Conservation (phyloP, 1,140 invertebrate genomes). For the Mizuhopecten yessoensis region DNA sequence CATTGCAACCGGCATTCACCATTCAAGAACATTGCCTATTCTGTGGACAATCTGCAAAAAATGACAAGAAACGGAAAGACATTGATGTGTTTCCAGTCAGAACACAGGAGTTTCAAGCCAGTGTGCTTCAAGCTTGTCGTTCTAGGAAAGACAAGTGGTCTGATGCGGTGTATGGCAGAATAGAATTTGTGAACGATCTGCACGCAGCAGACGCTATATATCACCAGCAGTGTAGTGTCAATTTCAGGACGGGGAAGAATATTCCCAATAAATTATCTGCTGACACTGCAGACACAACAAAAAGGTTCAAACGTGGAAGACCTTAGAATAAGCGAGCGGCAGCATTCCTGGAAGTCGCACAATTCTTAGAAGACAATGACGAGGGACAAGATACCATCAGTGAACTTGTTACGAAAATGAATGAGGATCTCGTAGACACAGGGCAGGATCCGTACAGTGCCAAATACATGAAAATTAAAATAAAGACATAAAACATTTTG, state of each 20-base stretch:
- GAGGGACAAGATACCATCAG: conserved; percentile 53
- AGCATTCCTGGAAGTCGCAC: no score
- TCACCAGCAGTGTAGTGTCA: conserved; percentile 58
- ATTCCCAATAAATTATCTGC: conserved; percentile 16
- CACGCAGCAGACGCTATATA: conserved; percentile 64
- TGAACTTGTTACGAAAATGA: conserved; percentile 54
- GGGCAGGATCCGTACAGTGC: no score
- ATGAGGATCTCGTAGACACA: no score
- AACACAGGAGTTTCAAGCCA: conserved; percentile 58
- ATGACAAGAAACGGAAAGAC: no score
- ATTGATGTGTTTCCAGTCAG: conserved; percentile 54
- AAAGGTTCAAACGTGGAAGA: no score
- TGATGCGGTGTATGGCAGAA: conserved; percentile 44
- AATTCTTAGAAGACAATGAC: no score
- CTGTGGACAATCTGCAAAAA: conserved; percentile 46
- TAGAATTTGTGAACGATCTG: conserved; percentile 51
- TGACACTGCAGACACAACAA: no score
- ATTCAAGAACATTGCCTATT: conserved; percentile 57
- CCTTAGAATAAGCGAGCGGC: no score
- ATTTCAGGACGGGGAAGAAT: conserved; percentile 60
- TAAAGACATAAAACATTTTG: no score
- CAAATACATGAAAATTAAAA: no score
- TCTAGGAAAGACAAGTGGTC: no score
- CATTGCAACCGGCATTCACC: conserved; percentile 44
- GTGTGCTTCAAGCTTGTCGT: conserved; percentile 52